Evolutionary conservation across 2,888 invertebrate species (phyloP).

Genomic region (Aricia artaxerxes): DNA sequence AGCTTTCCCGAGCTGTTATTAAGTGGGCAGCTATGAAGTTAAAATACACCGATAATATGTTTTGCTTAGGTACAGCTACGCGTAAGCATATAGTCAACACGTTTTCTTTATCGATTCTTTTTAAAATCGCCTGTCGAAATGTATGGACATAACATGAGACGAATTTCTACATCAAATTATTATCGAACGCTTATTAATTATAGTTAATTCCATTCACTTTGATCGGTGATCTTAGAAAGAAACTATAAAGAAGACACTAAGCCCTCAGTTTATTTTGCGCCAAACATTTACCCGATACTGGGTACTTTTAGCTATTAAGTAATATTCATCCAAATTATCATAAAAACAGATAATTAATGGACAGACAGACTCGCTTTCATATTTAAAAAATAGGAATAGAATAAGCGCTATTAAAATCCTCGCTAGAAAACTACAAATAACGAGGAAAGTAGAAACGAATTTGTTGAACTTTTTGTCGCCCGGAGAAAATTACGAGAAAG

Average conservation of each 20-base stretch:
- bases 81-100: too few species aligned
- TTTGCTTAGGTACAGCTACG: neutral
- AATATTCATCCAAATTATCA: too few species aligned
- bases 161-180: neutral
- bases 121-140: too few species aligned
- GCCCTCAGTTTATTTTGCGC: too few species aligned
- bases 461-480: slow-evolving; percentile 9
- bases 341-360: too few species aligned
- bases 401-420: neutral
- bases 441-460: neutral
- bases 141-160: too few species aligned
- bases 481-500: slow-evolving; percentile 9
- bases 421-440: neutral
- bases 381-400: neutral
- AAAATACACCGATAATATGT: slow-evolving; percentile 3
- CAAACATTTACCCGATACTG: too few species aligned
- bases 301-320: too few species aligned
- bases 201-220: neutral
- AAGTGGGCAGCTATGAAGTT: slow-evolving; percentile 13
- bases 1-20: slow-evolving; percentile 17
- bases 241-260: too few species aligned
- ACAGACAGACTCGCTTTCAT: neutral
- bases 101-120: too few species aligned
- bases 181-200: neutral
- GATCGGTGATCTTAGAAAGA: too few species aligned